These are phyloP conservation scores for Drosophila teissieri DNA, from an alignment of 1,140 invertebrate species.

Conservation along the genomic window DNA sequence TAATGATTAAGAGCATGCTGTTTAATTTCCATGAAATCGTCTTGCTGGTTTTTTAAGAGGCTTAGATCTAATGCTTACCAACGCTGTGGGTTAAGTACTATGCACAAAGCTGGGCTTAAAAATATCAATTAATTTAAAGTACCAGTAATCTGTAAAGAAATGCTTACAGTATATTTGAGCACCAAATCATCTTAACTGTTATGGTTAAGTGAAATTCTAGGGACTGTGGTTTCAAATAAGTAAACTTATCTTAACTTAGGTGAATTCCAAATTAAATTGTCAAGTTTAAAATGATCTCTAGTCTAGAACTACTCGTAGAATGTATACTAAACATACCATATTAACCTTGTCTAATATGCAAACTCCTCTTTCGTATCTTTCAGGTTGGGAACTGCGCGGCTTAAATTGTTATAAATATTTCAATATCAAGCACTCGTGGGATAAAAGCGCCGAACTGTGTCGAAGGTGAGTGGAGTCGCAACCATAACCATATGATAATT, in stretches of 20 bases:
- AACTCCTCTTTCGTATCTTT: conserved; percentile 53
- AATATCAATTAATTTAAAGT: too few species aligned
- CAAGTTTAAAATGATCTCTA: too few species aligned
- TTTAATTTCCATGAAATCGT: conserved; percentile 23
- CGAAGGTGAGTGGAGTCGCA: conserved; percentile 90
- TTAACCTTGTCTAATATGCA: conserved; percentile 49
- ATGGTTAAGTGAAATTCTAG: too few species aligned
- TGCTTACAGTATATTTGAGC: too few species aligned
- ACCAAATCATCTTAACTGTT: too few species aligned
- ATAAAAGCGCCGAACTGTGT: conserved; percentile 96
- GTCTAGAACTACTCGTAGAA: background rate
- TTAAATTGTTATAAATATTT: conserved; percentile 98
- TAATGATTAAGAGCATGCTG: conserved; percentile 33
- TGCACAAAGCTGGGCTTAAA: background rate
- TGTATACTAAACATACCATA: background rate
- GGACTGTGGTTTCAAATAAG: too few species aligned
- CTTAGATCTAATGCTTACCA: background rate
- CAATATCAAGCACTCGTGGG: conserved; percentile 97
- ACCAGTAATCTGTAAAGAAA: too few species aligned
- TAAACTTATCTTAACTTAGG: too few species aligned
- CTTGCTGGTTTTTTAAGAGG: conserved; percentile 2
- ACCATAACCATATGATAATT: conserved; percentile 75
- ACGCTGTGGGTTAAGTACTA: background rate
- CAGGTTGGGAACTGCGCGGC: conserved; percentile 96
- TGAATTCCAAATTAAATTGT: too few species aligned